A percentile compares a stretch with the other conserved stretches of the same genome.
phyloP scores from a whole-genome alignment of 2,888 invertebrate genomes.

The Baccha elongata region DNA sequence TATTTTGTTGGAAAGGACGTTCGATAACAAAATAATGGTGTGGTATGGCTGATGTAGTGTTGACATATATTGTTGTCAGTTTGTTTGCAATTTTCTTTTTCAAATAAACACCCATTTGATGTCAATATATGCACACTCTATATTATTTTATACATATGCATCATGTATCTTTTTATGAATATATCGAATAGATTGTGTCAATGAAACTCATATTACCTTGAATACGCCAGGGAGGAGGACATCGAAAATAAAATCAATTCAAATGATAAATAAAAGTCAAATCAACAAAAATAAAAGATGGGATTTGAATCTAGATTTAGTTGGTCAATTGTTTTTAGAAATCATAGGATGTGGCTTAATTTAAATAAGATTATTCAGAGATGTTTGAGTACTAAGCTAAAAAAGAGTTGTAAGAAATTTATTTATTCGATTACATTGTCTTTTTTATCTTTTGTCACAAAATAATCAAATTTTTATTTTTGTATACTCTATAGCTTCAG shows the following conservation, averaged over 20 bases:
- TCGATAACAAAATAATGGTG: not conserved
- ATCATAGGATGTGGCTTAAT: no score
- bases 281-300: not conserved
- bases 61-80: conserved; percentile 36
- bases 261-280: not conserved
- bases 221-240: not conserved
- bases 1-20: conserved; percentile 46
- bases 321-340: not conserved
- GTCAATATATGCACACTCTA: no score
- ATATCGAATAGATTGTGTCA: not conserved
- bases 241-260: not conserved
- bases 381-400: no score
- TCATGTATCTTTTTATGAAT: not conserved
- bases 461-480: no score
- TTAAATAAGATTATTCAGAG: no score
- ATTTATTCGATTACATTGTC: no score
- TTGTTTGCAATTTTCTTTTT: conserved; percentile 57
- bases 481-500: no score
- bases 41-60: not conserved
- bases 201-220: not conserved
- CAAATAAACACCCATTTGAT: conserved; percentile 47
- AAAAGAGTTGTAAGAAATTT: no score
- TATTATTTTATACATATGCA: not conserved
- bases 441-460: no score
- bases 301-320: not conserved